A percentile compares a stretch with the other conserved stretches of the same genome.
Conservation (phyloP, 37 sponge, comb jelly and placozoan genomes). For the Geodia barretti region DNA sequence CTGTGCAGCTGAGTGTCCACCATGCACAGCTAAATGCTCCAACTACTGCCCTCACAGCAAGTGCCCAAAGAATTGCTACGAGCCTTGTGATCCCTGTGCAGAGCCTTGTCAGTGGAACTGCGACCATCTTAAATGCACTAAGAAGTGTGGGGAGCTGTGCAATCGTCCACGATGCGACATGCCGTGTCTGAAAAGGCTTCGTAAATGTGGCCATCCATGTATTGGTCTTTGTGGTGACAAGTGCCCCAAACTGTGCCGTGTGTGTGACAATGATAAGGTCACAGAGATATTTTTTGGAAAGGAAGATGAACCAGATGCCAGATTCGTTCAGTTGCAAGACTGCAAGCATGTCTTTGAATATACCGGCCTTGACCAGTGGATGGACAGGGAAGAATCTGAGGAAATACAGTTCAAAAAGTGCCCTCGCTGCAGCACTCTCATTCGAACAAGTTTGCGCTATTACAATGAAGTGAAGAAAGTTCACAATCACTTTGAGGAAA, state of each 20-base stretch:
- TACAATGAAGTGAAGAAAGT: conserved; percentile 74
- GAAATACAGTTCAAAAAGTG: conserved; percentile 73
- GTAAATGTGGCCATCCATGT: conserved; percentile 82
- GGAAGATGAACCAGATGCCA: conserved; percentile 84
- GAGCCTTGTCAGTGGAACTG: conserved; percentile 88
- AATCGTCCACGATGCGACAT: conserved; percentile 73
- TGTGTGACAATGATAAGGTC: conserved; percentile 66
- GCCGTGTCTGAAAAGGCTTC: conserved; percentile 40
- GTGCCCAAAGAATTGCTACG: conserved; percentile 76
- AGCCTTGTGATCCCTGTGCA: conserved; percentile 66
- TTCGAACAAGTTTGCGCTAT: conserved; percentile 80
- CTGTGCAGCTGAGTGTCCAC: conserved; percentile 69
- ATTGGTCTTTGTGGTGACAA: conserved; percentile 93
- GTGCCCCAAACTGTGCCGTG: conserved; percentile 74
- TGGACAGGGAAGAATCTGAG: conserved; percentile 33
- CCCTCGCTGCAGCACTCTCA: conserved; percentile 76
- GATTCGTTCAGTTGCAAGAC: conserved; percentile 81
- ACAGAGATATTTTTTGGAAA: conserved; percentile 83
- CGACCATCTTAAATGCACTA: conserved; percentile 67
- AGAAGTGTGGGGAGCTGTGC: conserved; percentile 77
- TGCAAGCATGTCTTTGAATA: conserved; percentile 86
- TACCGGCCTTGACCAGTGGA: conserved; percentile 79
- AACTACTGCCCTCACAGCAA: conserved; percentile 80
- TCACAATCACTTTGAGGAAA: conserved; percentile 54
- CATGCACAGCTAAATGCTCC: conserved; percentile 61